Conservation (phyloP, 1,140 invertebrate species). For the Papilio polyxenes region DNA sequence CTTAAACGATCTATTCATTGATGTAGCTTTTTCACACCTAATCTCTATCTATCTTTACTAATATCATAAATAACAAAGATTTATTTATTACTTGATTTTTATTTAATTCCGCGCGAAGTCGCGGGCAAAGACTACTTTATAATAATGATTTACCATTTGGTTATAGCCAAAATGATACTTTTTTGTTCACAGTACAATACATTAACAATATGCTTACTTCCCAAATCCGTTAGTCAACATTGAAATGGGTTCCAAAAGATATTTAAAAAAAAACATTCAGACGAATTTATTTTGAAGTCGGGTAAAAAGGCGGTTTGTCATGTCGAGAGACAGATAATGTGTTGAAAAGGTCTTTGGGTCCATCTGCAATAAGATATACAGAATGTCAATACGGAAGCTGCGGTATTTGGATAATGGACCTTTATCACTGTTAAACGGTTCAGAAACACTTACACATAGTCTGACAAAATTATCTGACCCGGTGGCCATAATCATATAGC, state of each 20-base stretch:
- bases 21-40: too few relatives aligned
- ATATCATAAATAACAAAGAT: neutral
- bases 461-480: neutral
- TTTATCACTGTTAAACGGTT: conserved; percentile 1
- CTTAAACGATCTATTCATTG: too few relatives aligned
- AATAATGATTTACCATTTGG: too few relatives aligned
- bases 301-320: neutral
- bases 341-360: neutral
- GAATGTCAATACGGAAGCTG: conserved; percentile 34
- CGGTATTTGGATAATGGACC: conserved; percentile 16
- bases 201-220: neutral
- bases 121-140: too few relatives aligned
- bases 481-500: neutral
- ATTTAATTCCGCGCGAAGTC: too few relatives aligned
- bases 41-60: neutral
- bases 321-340: conserved; percentile 14
- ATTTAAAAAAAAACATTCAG: neutral
- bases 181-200: neutral
- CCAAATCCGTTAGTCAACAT: neutral
- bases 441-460: neutral
- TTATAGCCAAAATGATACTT: neutral
- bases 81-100: too few relatives aligned
- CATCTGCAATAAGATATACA: neutral
- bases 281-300: neutral
- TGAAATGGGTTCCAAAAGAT: neutral